phyloP scores from a whole-genome alignment of 2,797 vertebrate species.

The Premnoplex brunnescens region DNA sequence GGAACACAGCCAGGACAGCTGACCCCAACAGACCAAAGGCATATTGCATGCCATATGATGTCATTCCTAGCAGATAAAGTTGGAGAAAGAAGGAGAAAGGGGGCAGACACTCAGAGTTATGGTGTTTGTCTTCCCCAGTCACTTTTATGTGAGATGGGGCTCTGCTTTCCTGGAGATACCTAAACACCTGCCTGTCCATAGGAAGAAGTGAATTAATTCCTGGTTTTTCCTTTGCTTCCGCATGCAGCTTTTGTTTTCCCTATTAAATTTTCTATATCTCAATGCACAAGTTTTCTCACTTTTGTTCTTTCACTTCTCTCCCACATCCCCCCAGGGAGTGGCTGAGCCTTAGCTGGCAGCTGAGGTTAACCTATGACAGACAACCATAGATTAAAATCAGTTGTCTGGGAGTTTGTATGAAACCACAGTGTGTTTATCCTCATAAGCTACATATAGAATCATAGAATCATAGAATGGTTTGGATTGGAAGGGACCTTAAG shows the following conservation, averaged over 20 bases:
- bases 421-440: not conserved
- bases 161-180: not conserved
- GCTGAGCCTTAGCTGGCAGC: not conserved
- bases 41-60: no score
- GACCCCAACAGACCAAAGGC: not conserved
- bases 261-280: not conserved
- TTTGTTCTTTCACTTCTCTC: not conserved
- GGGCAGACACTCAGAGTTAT: not conserved
- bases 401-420: not conserved
- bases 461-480: not conserved
- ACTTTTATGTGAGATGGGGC: not conserved
- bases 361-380: not conserved
- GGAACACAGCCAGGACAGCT: not conserved
- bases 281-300: not conserved
- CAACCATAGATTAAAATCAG: not conserved
- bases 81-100: not conserved
- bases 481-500: not conserved
- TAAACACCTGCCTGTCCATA: not conserved
- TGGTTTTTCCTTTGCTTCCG: not conserved
- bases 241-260: not conserved
- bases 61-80: not conserved
- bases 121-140: not conserved
- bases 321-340: fast-evolving
- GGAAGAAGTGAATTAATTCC: not conserved
- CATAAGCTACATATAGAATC: not conserved